Evolutionary conservation across 2,113 vertebrate species (phyloP).

Genomic region (Ibidorhyncha struthersii): DNA sequence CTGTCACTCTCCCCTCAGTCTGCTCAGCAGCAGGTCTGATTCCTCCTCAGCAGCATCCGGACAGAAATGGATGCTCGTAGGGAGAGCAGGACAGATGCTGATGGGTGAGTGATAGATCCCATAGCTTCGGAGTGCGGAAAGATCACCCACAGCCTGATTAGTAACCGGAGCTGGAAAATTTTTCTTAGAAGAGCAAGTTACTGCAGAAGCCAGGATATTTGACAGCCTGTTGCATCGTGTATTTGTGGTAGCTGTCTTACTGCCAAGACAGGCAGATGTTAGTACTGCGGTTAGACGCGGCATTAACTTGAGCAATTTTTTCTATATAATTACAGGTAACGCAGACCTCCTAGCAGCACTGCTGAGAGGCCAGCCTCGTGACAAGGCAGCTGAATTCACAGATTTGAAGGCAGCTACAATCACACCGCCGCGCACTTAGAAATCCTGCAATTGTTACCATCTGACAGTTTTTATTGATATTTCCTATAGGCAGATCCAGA

Average conservation of each 20-base stretch:
- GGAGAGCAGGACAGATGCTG: neutral
- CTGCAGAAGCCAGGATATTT: neutral
- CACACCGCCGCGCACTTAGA: neutral
- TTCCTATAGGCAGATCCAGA: neutral
- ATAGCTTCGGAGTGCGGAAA: neutral
- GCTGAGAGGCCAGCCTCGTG: neutral
- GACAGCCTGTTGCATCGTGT: neutral
- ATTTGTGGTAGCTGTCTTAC: neutral
- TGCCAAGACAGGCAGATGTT: neutral
- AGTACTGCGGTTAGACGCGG: accelerated
- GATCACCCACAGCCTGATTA: constrained; percentile 27
- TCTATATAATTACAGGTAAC: constrained; percentile 8
- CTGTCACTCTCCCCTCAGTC: neutral
- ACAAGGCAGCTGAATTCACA: neutral
- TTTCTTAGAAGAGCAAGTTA: neutral
- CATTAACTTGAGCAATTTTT: neutral
- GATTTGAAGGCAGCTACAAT: neutral
- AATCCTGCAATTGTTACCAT: neutral
- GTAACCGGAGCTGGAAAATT: neutral
- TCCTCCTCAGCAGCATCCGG: neutral
- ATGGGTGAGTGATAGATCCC: neutral
- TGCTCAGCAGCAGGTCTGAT: neutral
- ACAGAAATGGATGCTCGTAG: neutral
- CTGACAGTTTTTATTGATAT: neutral
- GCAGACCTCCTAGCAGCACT: neutral